Base-by-base conservation (phyloP, 2,797 vertebrate genomes). In the Siniperca undulata region DNA sequence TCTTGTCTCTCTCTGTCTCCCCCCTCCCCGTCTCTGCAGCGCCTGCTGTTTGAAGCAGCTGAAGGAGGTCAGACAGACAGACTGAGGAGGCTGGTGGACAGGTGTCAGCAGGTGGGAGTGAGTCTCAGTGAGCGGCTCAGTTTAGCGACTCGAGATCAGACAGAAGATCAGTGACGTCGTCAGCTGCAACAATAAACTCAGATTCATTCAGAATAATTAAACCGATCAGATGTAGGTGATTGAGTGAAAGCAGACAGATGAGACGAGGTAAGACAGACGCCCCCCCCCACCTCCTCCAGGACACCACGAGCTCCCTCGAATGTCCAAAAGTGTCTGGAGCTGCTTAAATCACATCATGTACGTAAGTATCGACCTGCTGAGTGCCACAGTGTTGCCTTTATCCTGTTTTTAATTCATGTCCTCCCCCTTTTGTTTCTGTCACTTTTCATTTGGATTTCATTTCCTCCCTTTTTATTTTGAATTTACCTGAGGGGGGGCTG, bases 101-200 rank as follows among this genome's bases (percentile, higher is more conserved):
- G 96, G 95, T 98, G 97, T 95, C 97, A 97, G 96, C 97, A 98
- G 96, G 95, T 97, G 95, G 98, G 98, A 95, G 97, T 99, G 96
- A 97, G 96, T 97, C 96, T 98, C 96, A 97, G 96, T 96, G 97
- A 98, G 96, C 96, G 96, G 91, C 96, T 97, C 97, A 97, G 95
- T 96, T 96, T 97, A 97, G 97, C 94, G 95, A 94, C 93, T 94
- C 94, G 92, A 94, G 95, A 95, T 94, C 95, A 97, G 95, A 96
- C 96, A 94, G 96, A 95, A 94, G 96, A 96, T 93, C 94, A 91
- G 87, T 97, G 97, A 87, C 66, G 10, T 13, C 67, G 24, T 34
- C 73, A 62, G 20, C 70, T 48, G 68, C 64, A 94, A 89, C 91
- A 93, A 93, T 88, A 67, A 65, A 77, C 75, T 65, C 72, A 55